These are phyloP conservation scores for Eupsilia transversa DNA, from an alignment of 2,888 invertebrate species.

Conservation along the genomic window DNA sequence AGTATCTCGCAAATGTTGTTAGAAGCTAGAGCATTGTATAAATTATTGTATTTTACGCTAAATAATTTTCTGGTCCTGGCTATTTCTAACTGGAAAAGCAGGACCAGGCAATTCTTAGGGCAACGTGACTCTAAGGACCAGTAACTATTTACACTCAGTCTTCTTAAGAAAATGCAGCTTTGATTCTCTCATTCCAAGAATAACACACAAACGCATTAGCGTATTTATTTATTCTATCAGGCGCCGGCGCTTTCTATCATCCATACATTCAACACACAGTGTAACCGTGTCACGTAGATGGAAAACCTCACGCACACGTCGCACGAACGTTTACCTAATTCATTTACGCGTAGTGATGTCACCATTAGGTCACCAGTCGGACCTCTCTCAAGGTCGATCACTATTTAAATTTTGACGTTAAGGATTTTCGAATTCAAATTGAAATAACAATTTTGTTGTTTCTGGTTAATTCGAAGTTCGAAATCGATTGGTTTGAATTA, in stretches of 20 bases:
- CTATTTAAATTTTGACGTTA: conserved; percentile 61
- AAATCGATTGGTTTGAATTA: conserved; percentile 10
- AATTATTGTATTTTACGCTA: background rate
- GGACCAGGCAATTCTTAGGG: background rate
- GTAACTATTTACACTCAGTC: background rate
- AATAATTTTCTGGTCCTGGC: background rate
- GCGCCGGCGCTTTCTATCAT: conserved; percentile 62
- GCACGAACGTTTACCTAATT: conserved; percentile 67
- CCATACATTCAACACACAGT: conserved; percentile 31
- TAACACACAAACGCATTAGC: conserved; percentile 37
- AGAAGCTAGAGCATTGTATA: background rate
- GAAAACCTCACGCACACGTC: conserved; percentile 46
- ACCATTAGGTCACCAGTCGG: conserved; percentile 66
- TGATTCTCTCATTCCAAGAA: conserved; percentile 29
- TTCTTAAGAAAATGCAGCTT: conserved; percentile 1
- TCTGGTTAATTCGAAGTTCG: conserved; percentile 16
- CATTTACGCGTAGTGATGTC: conserved; percentile 70
- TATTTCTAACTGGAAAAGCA: background rate
- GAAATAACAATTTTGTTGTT: conserved; percentile 33
- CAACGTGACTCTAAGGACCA: conserved; percentile 1
- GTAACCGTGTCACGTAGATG: conserved; percentile 56
- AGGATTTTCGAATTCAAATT: conserved; percentile 41
- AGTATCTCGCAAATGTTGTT: conserved; percentile 29
- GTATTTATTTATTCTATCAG: conserved; percentile 47
- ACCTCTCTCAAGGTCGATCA: conserved; percentile 66